These are phyloP conservation scores for Meloidogyne exigua DNA, from an alignment of 1,140 invertebrate genomes.

Conservation along the genomic window DNA sequence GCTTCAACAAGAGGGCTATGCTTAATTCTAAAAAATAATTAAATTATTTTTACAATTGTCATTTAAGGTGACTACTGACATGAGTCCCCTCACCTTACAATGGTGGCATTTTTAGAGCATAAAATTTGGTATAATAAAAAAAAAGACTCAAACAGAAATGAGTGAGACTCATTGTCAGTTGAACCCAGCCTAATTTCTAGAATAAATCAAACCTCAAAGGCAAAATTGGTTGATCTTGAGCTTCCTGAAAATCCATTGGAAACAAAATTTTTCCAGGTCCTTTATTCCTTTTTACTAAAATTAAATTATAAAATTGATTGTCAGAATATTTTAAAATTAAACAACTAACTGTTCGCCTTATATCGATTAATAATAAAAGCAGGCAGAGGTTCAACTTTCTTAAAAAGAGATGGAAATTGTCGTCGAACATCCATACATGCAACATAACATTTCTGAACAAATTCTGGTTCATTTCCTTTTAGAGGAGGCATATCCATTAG, in stretches of 20 bases:
- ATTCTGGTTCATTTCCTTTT: slow-evolving; percentile 31
- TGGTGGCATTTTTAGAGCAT: too few relatives aligned
- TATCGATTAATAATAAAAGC: slow-evolving; percentile 18
- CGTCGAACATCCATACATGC: slow-evolving; percentile 21
- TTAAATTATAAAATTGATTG: background rate
- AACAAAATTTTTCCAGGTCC: slow-evolving; percentile 3
- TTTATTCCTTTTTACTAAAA: background rate
- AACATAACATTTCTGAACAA: slow-evolving; percentile 26
- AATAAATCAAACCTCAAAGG: background rate
- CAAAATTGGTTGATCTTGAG: background rate
- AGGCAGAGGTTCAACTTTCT: slow-evolving; percentile 24
- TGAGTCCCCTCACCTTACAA: too few relatives aligned
- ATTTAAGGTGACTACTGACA: too few relatives aligned
- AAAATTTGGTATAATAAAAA: too few relatives aligned
- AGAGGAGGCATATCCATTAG: slow-evolving; percentile 27
- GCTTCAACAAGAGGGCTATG: background rate
- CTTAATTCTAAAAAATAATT: background rate
- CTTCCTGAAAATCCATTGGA: background rate
- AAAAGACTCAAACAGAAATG: too few relatives aligned
- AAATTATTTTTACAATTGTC: background rate
- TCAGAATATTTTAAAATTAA: background rate
- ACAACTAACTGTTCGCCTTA: slow-evolving; percentile 13
- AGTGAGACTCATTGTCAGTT: too few relatives aligned
- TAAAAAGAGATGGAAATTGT: slow-evolving; percentile 32
- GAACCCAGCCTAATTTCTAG: too few relatives aligned